Conservation (phyloP, 2,797 vertebrate species). For the Vultur gryphus region DNA sequence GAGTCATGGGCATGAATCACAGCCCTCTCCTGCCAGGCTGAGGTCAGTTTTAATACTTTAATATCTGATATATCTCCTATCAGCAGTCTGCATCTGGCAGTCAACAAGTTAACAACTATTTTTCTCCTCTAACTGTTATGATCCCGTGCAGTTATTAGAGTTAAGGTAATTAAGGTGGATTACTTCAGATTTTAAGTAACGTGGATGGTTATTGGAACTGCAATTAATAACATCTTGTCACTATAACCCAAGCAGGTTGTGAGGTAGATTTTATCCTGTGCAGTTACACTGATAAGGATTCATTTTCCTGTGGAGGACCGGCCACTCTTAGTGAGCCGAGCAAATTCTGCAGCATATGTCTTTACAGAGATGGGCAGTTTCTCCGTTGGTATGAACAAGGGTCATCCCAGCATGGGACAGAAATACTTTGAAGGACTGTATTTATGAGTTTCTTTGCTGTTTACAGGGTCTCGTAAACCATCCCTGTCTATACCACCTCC, state of each 20-base stretch:
- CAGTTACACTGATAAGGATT: neutral
- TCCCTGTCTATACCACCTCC: neutral
- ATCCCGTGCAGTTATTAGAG: neutral
- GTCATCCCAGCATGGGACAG: neutral
- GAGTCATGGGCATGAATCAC: conserved; percentile 3
- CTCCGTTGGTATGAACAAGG: neutral
- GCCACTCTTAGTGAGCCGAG: neutral
- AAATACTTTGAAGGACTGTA: neutral
- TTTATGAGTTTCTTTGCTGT: conserved; percentile 1
- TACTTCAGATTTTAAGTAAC: neutral
- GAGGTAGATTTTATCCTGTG: conserved; percentile 39
- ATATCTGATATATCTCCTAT: conserved; percentile 25
- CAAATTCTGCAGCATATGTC: neutral
- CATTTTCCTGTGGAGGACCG: neutral
- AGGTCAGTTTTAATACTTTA: conserved; percentile 35
- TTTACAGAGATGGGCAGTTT: neutral
- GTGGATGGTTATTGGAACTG: neutral
- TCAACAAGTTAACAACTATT: conserved; percentile 29
- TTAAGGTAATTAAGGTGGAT: conserved; percentile 24
- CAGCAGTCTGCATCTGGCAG: conserved; percentile 40
- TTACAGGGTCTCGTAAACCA: neutral
- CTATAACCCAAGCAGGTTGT: neutral
- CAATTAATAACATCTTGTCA: neutral
- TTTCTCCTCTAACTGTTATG: conserved; percentile 19
- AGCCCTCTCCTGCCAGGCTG: neutral